phyloP scores from a whole-genome alignment of 1,140 invertebrate species.

The Drosophila mojavensis region DNA sequence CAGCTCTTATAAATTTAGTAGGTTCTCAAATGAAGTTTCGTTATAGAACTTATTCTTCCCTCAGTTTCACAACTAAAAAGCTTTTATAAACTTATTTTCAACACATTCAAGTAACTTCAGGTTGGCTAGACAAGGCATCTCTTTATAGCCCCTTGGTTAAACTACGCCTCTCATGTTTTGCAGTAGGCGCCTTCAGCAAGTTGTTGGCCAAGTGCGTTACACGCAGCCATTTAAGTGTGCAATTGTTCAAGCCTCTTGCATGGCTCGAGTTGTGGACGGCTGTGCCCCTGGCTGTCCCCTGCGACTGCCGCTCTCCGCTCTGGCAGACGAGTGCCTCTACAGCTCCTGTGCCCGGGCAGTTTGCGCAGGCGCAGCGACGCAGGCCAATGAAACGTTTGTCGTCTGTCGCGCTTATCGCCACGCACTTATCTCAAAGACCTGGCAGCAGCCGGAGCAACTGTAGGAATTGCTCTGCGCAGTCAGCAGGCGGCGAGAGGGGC shows the following conservation, averaged over 20 bases:
- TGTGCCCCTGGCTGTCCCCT: slow-evolving; percentile 21
- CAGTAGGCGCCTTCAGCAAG: slow-evolving; percentile 39
- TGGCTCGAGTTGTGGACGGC: slow-evolving; percentile 42
- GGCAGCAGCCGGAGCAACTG: not conserved
- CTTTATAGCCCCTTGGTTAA: slow-evolving; percentile 36
- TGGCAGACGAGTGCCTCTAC: slow-evolving; percentile 14
- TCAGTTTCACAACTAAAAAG: too few species aligned
- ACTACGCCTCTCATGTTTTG: slow-evolving; percentile 51
- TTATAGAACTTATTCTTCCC: too few species aligned
- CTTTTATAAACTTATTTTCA: too few species aligned
- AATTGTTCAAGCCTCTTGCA: slow-evolving; percentile 68
- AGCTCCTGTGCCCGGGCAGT: slow-evolving; percentile 29
- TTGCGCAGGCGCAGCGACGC: slow-evolving; percentile 59
- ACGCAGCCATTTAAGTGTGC: slow-evolving; percentile 67
- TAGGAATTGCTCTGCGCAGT: not conserved
- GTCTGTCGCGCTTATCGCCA: slow-evolving; percentile 76
- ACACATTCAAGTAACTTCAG: not conserved
- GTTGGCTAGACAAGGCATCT: not conserved
- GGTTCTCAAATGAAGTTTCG: too few species aligned
- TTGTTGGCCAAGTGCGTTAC: slow-evolving; percentile 52
- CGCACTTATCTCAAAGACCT: slow-evolving; percentile 68
- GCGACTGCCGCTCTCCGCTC: slow-evolving; percentile 9
- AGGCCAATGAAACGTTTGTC: slow-evolving; percentile 74
- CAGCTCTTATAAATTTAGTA: too few species aligned
- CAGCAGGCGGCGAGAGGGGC: slow-evolving; percentile 14